Evolutionary conservation across 2,113 vertebrate species (phyloP).

Genomic region (Serilophus lunatus): DNA sequence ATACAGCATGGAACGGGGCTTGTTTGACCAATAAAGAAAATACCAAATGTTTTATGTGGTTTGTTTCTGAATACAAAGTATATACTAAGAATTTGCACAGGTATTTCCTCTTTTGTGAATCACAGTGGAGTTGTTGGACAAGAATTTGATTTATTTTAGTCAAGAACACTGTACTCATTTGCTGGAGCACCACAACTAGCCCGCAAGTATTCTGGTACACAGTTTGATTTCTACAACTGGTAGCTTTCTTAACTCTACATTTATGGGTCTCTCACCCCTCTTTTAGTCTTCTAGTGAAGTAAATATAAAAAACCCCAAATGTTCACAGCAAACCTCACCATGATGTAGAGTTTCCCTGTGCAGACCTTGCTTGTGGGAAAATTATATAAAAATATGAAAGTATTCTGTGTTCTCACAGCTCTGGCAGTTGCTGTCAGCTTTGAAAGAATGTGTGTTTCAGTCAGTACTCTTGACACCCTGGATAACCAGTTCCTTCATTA

Average conservation of each 20-base stretch:
- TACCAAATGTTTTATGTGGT: neutral
- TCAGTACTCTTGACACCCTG: neutral
- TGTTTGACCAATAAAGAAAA: neutral
- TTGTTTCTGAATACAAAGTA: neutral
- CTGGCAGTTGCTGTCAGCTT: neutral
- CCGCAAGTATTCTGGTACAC: neutral
- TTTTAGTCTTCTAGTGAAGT: neutral
- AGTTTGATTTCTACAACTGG: neutral
- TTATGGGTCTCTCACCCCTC: neutral
- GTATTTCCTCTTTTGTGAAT: neutral
- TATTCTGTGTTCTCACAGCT: neutral
- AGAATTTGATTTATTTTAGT: neutral
- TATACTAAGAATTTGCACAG: neutral
- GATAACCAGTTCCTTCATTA: neutral
- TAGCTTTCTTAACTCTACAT: neutral
- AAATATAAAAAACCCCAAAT: neutral
- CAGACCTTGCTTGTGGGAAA: neutral
- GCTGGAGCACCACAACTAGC: neutral
- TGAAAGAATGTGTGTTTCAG: neutral
- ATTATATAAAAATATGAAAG: neutral
- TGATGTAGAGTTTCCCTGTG: neutral
- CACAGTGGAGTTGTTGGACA: neutral
- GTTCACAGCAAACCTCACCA: neutral
- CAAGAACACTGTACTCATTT: neutral
- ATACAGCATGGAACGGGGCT: neutral